Base-by-base conservation (phyloP, 2,888 invertebrate genomes). In the Chymomyza amoena region DNA sequence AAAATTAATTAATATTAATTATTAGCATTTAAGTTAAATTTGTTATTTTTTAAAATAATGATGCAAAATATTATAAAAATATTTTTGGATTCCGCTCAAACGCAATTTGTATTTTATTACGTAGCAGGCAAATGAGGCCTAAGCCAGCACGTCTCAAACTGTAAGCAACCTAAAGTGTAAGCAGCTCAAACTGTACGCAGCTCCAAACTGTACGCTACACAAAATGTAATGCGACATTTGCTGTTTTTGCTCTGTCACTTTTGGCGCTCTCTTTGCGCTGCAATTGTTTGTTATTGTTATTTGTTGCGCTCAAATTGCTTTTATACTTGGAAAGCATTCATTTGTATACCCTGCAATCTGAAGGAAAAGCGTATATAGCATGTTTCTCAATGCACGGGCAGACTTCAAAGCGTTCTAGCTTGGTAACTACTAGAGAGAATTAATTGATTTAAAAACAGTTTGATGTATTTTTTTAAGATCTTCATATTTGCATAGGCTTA, bases 11-110 rank as follows among this genome's bases (percentile, higher is more conserved):
- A 72, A 66, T 69, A 20, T 36, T 61, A 61, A 80, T 73, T 79
- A 70, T 72, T 77, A 80, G 85, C 85, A 84, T 81, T 75, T 84
- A 84, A 84, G 77, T 78, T 84, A 79, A 87, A 76, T 84, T 84
- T 84, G 85, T 82, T 84, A 87, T 84, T 84, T 84, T 82, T 87
- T 78, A 74, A 76, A 75, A 62, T 51, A 75, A 78, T 72, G 73
- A 82, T 68, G 79, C 77, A 76, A 79, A 6, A 82, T 73, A 81
- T 79, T 70, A 84, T 61, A 77, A 77, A 77, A 66, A 79, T 87
- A 82, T 84, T 87, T 87, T 82, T 82, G 80, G 72, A 84, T 77
- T 87, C 81, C 84, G 83, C 32, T 32, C 32, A 32, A 32, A 32
- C 32, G 9, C 6, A 32, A 32, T 32, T 9, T 32, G 32, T 9